These are phyloP conservation scores for Hypotaenidia philippensis DNA, from an alignment of 2,797 vertebrate species.

Conservation along the genomic window DNA sequence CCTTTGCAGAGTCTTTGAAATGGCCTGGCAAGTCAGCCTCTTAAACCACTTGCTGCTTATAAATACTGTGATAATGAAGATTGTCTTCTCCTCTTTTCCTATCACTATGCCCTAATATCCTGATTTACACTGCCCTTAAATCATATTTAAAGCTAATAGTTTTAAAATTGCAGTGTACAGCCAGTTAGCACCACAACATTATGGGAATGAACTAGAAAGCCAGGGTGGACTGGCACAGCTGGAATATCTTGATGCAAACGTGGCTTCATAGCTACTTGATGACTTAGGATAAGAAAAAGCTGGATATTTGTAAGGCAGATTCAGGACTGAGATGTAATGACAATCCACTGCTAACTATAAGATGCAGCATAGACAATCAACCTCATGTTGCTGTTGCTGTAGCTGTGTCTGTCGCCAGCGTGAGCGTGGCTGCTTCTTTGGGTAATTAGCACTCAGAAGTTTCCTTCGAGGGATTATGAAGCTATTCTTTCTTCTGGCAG, in stretches of 20 bases:
- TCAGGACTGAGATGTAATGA: background rate
- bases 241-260: background rate
- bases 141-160: background rate
- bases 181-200: background rate
- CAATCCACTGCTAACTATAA: background rate
- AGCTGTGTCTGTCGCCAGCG: background rate
- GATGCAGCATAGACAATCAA: fast-evolving
- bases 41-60: background rate
- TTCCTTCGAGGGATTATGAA: background rate
- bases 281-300: background rate
- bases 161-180: fast-evolving
- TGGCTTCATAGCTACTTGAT: background rate
- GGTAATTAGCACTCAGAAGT: constrained; percentile 25
- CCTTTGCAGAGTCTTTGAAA: background rate
- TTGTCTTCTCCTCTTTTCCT: background rate
- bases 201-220: background rate
- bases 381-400: background rate
- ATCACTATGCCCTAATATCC: background rate
- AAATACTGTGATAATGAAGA: background rate
- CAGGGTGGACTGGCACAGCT: fast-evolving
- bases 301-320: background rate
- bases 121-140: background rate
- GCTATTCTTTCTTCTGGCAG: background rate
- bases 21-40: background rate
- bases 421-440: background rate